A percentile compares a stretch with the other conserved stretches of the same genome.
Conservation (phyloP, 2,797 vertebrate genomes). For the Cossypha heuglini region DNA sequence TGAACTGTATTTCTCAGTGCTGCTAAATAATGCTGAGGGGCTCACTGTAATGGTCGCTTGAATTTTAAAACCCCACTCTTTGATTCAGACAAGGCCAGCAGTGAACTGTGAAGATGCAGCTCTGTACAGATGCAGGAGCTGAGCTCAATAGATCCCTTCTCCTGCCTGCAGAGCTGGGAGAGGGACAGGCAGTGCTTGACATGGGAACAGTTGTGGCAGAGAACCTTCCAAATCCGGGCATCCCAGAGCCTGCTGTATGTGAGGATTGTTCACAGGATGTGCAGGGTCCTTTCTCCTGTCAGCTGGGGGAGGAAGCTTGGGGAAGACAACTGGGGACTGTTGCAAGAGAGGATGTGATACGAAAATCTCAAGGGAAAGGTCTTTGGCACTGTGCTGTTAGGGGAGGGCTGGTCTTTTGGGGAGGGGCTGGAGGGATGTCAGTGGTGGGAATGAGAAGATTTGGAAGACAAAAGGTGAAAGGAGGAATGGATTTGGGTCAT, state of each 20-base stretch:
- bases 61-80: neutral
- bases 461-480: neutral
- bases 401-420: neutral
- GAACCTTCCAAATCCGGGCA: neutral
- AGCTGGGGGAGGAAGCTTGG: neutral
- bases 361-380: neutral
- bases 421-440: neutral
- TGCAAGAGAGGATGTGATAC: neutral
- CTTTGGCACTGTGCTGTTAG: neutral
- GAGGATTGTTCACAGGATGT: neutral
- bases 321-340: neutral
- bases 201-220: neutral
- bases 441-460: neutral
- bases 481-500: neutral
- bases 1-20: neutral
- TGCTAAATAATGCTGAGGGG: neutral
- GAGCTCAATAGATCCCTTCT: slow-evolving; percentile 19
- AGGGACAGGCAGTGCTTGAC: neutral
- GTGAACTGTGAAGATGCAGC: neutral
- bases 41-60: neutral
- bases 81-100: neutral
- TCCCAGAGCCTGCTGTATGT: neutral
- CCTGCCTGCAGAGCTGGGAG: neutral
- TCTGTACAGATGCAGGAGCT: neutral
- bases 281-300: neutral